Conservation (phyloP, 2,797 vertebrate genomes). For the Acrocephalus scirpaceus region DNA sequence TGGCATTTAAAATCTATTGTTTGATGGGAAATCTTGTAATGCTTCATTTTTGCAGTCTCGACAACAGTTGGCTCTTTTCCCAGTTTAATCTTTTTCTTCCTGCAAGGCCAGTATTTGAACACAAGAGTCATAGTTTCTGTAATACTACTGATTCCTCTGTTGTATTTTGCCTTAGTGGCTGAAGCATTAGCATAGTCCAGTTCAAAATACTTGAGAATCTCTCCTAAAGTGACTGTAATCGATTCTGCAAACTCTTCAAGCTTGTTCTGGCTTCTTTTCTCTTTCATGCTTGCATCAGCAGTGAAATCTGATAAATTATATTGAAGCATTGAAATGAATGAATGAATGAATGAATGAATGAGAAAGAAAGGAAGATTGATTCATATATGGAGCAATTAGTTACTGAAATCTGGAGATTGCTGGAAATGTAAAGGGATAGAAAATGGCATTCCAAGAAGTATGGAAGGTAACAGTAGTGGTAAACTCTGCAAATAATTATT, state of each 20-base stretch:
- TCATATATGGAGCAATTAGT: background rate
- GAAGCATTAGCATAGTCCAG: background rate
- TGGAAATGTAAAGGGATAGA: background rate
- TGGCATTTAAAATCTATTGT: background rate
- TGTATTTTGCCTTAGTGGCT: background rate
- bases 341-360: background rate
- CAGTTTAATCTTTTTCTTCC: background rate
- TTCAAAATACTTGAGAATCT: background rate
- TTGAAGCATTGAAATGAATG: background rate
- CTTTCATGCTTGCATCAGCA: background rate
- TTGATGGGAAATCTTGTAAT: background rate
- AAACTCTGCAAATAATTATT: background rate
- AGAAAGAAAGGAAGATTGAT: background rate
- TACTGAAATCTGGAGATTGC: background rate
- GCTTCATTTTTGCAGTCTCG: background rate
- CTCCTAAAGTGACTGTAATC: background rate
- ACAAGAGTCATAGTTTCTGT: background rate
- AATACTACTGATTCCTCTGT: background rate
- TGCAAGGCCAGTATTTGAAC: background rate
- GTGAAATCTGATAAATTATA: background rate
- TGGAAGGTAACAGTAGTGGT: background rate
- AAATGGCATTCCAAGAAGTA: background rate
- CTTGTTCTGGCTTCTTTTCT: background rate
- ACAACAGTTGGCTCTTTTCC: background rate
- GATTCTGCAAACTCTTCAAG: background rate